Base-by-base conservation (phyloP, 2,113 vertebrate species). In the Paedocypris sp. region DNA sequence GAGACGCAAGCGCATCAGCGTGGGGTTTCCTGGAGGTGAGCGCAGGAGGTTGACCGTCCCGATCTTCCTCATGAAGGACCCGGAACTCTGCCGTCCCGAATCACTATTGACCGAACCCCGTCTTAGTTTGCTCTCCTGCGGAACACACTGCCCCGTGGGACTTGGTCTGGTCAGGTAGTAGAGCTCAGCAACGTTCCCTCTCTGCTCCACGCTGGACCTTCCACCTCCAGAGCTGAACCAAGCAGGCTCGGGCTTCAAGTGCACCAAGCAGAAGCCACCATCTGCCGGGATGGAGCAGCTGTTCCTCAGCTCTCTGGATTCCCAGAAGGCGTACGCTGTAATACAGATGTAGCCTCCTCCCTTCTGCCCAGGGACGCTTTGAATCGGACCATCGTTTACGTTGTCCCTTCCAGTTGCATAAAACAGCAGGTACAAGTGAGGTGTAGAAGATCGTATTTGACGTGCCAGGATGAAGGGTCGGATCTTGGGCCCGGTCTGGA, bases 1-100 rank as follows among this genome's bases (percentile, higher is more conserved):
- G 56, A 98, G 48, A 0, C 82, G 84, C 59, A 97, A 82, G 11
- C 91, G 88, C 4, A 79, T 70, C 23, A 89, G 78, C 2, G 82
- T 73, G 0, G 87, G 87, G 5, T 88, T 89, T 38, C 77, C 84
- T 3, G 73, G 73, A 1, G 5, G 81, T 0, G 82, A 76, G 73
- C 83, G 85, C 38, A 86, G 80, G 0, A 98, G 89, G 41, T 77
- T 88, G 22, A 95, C 86, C 2, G 87, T 91, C 2, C 93, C 93
- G 2, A 94, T 87, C 41, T 91, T 82, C 71, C 84, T 91, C 83
- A 96, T 64, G 0, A 88, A 88, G 1, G 91, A 89, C 2, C 81
- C 88, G 0, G 82, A 85, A 0, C 51, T 62, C 39, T 13, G 1
- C 68, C 8, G 9, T 70, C 69, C 3, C 35, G 46, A 28, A 2